Conservation (phyloP, 2,888 invertebrate species). For the Diarsia brunnea region DNA sequence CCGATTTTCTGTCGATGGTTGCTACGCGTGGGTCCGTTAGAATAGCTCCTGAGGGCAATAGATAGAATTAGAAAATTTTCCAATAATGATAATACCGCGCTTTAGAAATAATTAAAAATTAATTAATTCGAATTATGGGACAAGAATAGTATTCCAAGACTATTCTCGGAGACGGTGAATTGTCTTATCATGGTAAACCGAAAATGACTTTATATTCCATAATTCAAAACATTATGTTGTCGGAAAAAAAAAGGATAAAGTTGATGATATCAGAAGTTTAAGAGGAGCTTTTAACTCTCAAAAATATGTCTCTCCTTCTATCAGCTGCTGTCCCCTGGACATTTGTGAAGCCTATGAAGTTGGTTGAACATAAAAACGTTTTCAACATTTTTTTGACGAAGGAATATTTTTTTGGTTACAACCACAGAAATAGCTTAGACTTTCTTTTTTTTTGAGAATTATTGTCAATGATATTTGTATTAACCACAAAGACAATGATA, state of each 20-base stretch:
- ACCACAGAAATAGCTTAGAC: too few relatives aligned
- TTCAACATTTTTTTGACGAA: background rate
- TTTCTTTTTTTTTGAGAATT: background rate
- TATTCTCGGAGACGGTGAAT: background rate
- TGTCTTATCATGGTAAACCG: too few relatives aligned
- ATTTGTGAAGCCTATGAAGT: background rate
- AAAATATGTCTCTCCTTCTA: background rate
- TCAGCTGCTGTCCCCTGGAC: background rate
- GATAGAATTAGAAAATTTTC: background rate
- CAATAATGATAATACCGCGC: background rate
- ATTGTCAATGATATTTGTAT: background rate
- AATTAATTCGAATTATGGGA: background rate
- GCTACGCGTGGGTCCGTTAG: conserved; percentile 58
- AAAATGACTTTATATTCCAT: too few relatives aligned
- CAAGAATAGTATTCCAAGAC: background rate
- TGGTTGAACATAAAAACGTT: background rate
- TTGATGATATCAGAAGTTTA: background rate
- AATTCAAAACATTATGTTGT: background rate
- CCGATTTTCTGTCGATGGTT: conserved; percentile 70
- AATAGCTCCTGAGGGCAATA: conserved; percentile 60
- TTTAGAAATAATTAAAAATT: too few relatives aligned
- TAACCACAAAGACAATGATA: background rate
- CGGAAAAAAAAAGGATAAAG: background rate
- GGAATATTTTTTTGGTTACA: background rate
- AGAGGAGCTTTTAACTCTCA: background rate